These are phyloP conservation scores for Pomacea canaliculata DNA, from an alignment of 2,888 invertebrate genomes.

Conservation along the genomic window DNA sequence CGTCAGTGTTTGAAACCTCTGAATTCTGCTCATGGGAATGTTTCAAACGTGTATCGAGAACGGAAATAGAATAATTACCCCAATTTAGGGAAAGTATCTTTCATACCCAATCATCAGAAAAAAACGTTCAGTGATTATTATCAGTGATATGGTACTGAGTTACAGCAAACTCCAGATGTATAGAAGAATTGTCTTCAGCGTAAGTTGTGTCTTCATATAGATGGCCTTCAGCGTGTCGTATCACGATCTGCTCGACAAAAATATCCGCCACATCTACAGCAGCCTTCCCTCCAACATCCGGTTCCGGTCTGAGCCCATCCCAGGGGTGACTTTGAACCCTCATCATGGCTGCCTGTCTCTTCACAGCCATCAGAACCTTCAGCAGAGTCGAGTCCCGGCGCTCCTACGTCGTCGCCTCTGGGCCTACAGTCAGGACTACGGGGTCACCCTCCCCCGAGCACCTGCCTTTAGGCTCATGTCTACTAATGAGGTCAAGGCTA, in stretches of 20 bases:
- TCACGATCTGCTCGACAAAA: slow-evolving; percentile 32
- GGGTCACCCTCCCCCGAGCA: slow-evolving; percentile 37
- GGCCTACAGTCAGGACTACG: slow-evolving; percentile 37
- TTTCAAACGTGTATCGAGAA: too few species aligned
- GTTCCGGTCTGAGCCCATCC: slow-evolving; percentile 21
- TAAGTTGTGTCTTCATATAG: not conserved
- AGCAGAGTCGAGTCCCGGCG: slow-evolving; percentile 9
- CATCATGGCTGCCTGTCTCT: slow-evolving; percentile 21
- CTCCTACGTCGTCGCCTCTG: slow-evolving; percentile 25
- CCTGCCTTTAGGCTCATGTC: slow-evolving; percentile 38
- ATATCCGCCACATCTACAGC: slow-evolving; percentile 30
- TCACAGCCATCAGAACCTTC: not conserved
- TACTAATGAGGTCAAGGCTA: slow-evolving; percentile 25
- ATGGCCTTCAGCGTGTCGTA: slow-evolving; percentile 35
- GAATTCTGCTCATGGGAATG: too few species aligned
- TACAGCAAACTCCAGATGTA: too few species aligned
- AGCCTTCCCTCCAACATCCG: slow-evolving; percentile 23
- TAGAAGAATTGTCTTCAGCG: too few species aligned
- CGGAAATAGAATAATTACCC: too few species aligned
- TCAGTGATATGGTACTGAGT: too few species aligned
- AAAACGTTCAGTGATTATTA: too few species aligned
- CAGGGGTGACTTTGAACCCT: slow-evolving; percentile 17
- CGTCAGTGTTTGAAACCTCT: too few species aligned
- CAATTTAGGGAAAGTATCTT: too few species aligned
- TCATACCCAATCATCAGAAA: too few species aligned